A percentile compares a stretch with the other conserved stretches of the same genome.
These are phyloP conservation scores for Heteromurus nitidus DNA, from an alignment of 2,888 invertebrate genomes.

Conservation along the genomic window DNA sequence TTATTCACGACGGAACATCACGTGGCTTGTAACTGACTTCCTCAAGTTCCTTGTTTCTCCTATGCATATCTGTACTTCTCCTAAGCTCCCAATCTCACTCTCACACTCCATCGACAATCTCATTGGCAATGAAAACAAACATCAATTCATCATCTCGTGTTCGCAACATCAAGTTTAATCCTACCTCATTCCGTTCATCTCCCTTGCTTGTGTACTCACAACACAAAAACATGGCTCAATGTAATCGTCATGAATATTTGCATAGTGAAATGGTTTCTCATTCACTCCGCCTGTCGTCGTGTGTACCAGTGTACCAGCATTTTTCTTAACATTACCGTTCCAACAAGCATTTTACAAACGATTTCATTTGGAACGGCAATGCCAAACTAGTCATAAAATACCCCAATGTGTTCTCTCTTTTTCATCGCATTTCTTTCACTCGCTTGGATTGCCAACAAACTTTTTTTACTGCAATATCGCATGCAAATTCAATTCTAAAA, in stretches of 20 bases:
- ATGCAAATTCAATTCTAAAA: not conserved
- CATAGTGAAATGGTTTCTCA: not conserved
- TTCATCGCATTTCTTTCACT: not conserved
- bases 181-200: not conserved
- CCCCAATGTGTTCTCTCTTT: not conserved
- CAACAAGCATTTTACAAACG: not conserved
- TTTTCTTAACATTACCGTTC: too few species aligned
- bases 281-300: not conserved
- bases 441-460: not conserved
- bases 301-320: not conserved
- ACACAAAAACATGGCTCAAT: not conserved
- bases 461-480: not conserved
- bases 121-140: not conserved
- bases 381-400: not conserved
- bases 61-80: too few species aligned
- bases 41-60: too few species aligned
- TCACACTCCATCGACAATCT: too few species aligned
- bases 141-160: slow-evolving; percentile 8
- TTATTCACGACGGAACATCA: too few species aligned
- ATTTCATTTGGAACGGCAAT: not conserved
- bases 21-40: too few species aligned
- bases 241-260: not conserved
- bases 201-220: not conserved
- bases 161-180: not conserved
- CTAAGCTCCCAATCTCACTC: too few species aligned